Conservation (phyloP, 2,888 invertebrate genomes). For the Acleris laterana region DNA sequence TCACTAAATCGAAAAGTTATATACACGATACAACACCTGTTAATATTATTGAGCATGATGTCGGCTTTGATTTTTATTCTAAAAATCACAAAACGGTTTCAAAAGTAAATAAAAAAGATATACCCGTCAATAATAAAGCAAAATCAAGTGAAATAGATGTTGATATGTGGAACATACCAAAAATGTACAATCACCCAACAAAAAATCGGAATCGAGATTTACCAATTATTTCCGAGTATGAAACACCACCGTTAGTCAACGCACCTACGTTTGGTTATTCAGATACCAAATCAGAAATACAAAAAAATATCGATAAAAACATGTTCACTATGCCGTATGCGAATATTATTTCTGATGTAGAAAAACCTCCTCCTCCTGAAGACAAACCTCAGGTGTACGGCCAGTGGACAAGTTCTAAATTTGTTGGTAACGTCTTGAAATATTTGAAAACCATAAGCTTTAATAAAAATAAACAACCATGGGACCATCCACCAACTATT, state of each 20-base stretch:
- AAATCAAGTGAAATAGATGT: slow-evolving; percentile 43
- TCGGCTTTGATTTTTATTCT: slow-evolving; percentile 46
- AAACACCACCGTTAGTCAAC: slow-evolving; percentile 63
- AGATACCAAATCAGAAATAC: slow-evolving; percentile 42
- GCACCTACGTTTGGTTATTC: slow-evolving; percentile 42
- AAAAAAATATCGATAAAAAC: slow-evolving; percentile 32
- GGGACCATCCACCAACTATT: slow-evolving; percentile 61
- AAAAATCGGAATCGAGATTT: slow-evolving; percentile 46
- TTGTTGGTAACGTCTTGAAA: slow-evolving; percentile 69
- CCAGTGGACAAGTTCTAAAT: slow-evolving; percentile 72
- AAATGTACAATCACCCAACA: slow-evolving; percentile 39
- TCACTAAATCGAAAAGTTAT: slow-evolving; percentile 48
- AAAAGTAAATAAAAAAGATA: slow-evolving; percentile 50
- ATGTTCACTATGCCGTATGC: slow-evolving; percentile 36
- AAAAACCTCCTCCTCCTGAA: slow-evolving; percentile 60
- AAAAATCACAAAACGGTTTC: slow-evolving; percentile 39
- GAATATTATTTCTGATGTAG: slow-evolving; percentile 54
- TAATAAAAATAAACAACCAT: slow-evolving; percentile 52
- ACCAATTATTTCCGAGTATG: slow-evolving; percentile 58
- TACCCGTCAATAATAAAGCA: slow-evolving; percentile 39
- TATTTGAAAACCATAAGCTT: slow-evolving; percentile 69
- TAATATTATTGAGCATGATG: slow-evolving; percentile 54
- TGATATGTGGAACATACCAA: slow-evolving; percentile 54
- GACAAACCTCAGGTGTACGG: slow-evolving; percentile 63
- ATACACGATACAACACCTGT: slow-evolving; percentile 54